A percentile compares a stretch with the other conserved stretches of the same genome.
phyloP scores from a whole-genome alignment of 2,113 vertebrate species.

The Saguinus imperator region DNA sequence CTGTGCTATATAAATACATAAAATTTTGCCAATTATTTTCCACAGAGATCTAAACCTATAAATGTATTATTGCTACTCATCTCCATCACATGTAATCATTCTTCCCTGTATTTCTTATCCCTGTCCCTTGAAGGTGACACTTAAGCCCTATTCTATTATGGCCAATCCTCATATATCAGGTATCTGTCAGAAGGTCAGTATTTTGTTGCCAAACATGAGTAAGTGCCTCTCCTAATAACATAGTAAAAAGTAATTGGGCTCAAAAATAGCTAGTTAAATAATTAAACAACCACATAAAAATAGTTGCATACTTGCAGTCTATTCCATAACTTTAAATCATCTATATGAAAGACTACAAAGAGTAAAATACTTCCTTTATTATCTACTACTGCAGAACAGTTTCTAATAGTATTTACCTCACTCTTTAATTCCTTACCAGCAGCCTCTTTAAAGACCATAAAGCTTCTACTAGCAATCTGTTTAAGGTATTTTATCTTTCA shows the following conservation, averaged over 20 bases:
- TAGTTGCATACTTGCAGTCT: not conserved
- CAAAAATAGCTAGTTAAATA: not conserved
- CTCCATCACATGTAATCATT: not conserved
- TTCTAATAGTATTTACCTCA: not conserved
- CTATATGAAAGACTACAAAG: not conserved
- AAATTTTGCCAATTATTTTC: not conserved
- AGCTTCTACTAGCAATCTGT: not conserved
- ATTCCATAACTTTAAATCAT: not conserved
- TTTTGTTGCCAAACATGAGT: not conserved
- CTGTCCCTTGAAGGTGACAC: not conserved
- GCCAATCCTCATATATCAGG: not conserved
- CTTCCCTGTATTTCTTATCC: not conserved
- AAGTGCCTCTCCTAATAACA: not conserved
- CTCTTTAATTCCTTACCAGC: not conserved
- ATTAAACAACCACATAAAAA: not conserved
- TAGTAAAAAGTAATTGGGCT: not conserved
- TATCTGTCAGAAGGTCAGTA: not conserved
- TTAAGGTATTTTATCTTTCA: not conserved
- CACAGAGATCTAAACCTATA: not conserved
- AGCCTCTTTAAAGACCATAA: not conserved
- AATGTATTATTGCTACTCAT: not conserved
- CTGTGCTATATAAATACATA: not conserved
- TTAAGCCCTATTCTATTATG: not conserved
- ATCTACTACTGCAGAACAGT: not conserved
- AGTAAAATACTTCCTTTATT: not conserved